These are phyloP conservation scores for Zygogramma bicolorata DNA, from an alignment of 2,888 invertebrate species.

Conservation along the genomic window DNA sequence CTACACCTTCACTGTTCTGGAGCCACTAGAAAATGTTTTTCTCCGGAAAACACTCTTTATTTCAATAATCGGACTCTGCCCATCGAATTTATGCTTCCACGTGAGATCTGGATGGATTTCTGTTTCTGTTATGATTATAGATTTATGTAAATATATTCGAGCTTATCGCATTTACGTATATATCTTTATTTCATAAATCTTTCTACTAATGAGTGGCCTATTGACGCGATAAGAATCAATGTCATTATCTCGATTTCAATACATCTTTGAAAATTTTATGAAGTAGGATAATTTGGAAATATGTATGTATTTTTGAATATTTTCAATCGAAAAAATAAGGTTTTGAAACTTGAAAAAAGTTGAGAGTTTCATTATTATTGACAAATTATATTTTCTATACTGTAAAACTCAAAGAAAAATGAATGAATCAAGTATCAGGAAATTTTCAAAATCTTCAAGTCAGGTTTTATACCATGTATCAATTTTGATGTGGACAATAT, in stretches of 20 bases:
- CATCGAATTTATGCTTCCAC: constrained; percentile 1
- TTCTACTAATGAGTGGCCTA: constrained; percentile 5
- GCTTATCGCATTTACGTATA: constrained; percentile 27
- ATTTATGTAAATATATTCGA: constrained; percentile 35
- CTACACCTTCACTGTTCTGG: neutral
- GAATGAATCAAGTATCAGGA: too few relatives aligned
- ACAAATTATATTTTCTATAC: too few relatives aligned
- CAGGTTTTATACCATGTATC: too few relatives aligned
- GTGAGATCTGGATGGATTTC: constrained; percentile 8
- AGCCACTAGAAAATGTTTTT: constrained; percentile 18
- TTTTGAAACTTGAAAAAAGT: too few relatives aligned
- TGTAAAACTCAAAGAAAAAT: too few relatives aligned
- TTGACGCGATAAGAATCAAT: neutral
- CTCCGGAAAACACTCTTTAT: constrained; percentile 14
- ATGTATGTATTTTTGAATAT: too few relatives aligned
- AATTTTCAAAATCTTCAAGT: too few relatives aligned
- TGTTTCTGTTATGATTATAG: constrained; percentile 22
- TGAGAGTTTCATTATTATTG: too few relatives aligned
- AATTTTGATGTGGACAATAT: too few relatives aligned
- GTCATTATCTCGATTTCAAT: neutral
- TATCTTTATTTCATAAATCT: constrained; percentile 33
- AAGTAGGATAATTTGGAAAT: neutral
- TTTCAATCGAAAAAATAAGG: too few relatives aligned
- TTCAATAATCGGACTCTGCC: constrained; percentile 9
- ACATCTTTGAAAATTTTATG: neutral